Evolutionary conservation across 1,140 invertebrate species (phyloP), one percentile per base, ranked within the genome.

Genomic region (Acromyrmex charruanus): DNA sequence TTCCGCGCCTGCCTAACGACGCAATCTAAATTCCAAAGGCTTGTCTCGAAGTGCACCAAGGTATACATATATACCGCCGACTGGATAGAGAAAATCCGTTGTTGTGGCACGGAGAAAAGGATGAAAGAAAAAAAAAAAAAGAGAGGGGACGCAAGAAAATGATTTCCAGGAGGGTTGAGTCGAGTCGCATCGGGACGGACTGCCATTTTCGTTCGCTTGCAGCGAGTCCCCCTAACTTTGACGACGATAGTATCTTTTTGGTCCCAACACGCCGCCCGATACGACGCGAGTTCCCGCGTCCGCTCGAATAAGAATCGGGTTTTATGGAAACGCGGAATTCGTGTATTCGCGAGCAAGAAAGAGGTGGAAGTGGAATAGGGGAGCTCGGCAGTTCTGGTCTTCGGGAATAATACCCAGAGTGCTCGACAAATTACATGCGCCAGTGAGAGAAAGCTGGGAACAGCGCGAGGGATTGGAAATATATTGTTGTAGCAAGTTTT

Each of bases 1-100:
- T 91, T 79, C 81, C 80, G 77, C 72, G 77, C 75, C 71, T 87
- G 79, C 61, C 86, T 91, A 93, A 91, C 89, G 91, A 92, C 59
- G 92, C 89, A 93, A 93, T 93, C 86, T 92, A 92, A 93, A 92
- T 93, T 92, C 92, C 77, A 35, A 91, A 87, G 77, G 84, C 77
- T 85, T 55, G 66, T 72, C 28, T 25, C 66, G 51, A 88, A 88
- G 53, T 69, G 55, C 18, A 51, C 61, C 39, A 74, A 74, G 31
- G 81, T 79, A 68, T 87, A 81, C 68, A 7, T n/a, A n/a, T n/a
- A n/a, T 2, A 58, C 80, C 79, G 86, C 25, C 25, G 49, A 72
- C 10, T 39, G 55, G 69, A 77, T 77, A 39, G 63, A 74, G 89
- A 88, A 88, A 88, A 90, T 90, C 25, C 51, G 53, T 31, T 9